Evolutionary conservation across 2,888 invertebrate species (phyloP).

Genomic region (Polia nebulosa): DNA sequence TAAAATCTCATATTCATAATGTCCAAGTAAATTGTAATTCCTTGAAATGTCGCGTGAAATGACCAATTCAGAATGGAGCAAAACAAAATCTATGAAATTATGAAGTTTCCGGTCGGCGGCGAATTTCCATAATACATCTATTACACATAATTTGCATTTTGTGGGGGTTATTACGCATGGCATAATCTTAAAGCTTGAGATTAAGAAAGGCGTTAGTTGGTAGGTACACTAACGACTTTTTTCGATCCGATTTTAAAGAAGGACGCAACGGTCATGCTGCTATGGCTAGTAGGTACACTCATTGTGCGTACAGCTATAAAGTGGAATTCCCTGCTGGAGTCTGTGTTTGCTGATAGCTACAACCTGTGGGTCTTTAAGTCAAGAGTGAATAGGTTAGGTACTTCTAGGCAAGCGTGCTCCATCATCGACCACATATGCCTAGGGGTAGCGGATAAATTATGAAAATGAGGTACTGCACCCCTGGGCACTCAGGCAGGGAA

Average conservation of each 20-base stretch:
- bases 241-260: slow-evolving; percentile 3
- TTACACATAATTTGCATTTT: slow-evolving; percentile 71
- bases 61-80: slow-evolving; percentile 57
- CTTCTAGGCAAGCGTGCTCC: too few relatives aligned
- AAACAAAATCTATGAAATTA: slow-evolving; percentile 78
- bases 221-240: not conserved
- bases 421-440: too few relatives aligned
- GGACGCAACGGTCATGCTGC: not conserved
- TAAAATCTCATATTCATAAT: slow-evolving; percentile 49
- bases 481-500: too few relatives aligned
- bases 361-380: too few relatives aligned
- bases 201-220: slow-evolving; percentile 31
- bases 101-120: slow-evolving; percentile 71
- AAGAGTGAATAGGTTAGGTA: too few relatives aligned
- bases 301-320: too few relatives aligned
- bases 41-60: slow-evolving; percentile 67
- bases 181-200: slow-evolving; percentile 44
- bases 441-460: too few relatives aligned
- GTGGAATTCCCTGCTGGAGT: too few relatives aligned
- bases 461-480: too few relatives aligned
- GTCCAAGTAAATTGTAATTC: slow-evolving; percentile 50
- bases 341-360: too few relatives aligned
- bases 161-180: slow-evolving; percentile 62
- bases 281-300: not conserved
- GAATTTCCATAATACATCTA: slow-evolving; percentile 79